These are phyloP conservation scores for Melanophora roralis DNA, from an alignment of 2,888 invertebrate species.

Conservation along the genomic window DNA sequence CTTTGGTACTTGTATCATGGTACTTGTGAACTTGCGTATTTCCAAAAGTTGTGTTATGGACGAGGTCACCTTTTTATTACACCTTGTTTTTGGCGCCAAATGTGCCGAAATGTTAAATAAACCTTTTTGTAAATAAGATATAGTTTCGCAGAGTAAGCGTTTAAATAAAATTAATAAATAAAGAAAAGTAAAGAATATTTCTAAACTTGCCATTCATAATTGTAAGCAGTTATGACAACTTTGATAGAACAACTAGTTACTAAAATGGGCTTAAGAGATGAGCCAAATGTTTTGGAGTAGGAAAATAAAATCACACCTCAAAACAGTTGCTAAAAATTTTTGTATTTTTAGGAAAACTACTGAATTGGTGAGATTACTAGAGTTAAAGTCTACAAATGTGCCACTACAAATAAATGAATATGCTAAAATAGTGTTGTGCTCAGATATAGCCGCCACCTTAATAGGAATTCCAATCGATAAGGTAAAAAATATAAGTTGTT, in stretches of 20 bases:
- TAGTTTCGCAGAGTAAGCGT: background rate
- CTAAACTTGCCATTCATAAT: constrained; percentile 25
- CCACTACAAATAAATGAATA: constrained; percentile 79
- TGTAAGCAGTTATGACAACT: constrained; percentile 66
- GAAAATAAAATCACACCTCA: constrained; percentile 16
- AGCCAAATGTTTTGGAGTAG: constrained; percentile 71
- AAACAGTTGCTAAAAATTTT: no score
- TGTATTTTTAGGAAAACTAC: constrained; percentile 72
- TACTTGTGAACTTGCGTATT: no score
- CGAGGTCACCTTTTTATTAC: no score
- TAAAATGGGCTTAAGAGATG: constrained; percentile 73
- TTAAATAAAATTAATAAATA: background rate
- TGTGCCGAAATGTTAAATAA: background rate
- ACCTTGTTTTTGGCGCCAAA: background rate
- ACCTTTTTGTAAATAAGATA: background rate
- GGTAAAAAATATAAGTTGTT: constrained; percentile 47
- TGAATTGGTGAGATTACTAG: constrained; percentile 72
- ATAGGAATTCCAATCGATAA: constrained; percentile 79
- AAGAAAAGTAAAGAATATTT: background rate
- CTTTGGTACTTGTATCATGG: no score
- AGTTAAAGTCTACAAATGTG: constrained; percentile 72
- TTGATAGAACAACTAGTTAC: constrained; percentile 71
- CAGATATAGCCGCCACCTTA: constrained; percentile 80
- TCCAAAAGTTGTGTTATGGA: no score
- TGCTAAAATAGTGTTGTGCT: constrained; percentile 80